A percentile compares a stretch with the other conserved stretches of the same genome.
These are phyloP conservation scores for Tryphoninae sp. DNA, from an alignment of 2,888 invertebrate species.

Conservation along the genomic window DNA sequence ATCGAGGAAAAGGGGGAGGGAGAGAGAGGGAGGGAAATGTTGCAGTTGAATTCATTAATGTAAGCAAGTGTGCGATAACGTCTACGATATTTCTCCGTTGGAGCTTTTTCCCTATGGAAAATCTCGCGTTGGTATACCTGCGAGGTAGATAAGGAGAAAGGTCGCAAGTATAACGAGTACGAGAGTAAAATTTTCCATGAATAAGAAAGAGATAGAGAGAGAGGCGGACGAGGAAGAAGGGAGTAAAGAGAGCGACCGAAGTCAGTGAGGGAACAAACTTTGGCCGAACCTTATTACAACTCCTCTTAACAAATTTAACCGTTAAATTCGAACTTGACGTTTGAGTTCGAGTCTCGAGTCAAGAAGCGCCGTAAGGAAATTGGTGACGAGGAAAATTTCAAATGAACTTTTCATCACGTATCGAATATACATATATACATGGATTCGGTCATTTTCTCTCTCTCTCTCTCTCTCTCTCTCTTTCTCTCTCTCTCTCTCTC, in stretches of 20 bases:
- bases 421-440: conserved; percentile 6
- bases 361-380: conserved; percentile 28
- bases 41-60: conserved; percentile 39
- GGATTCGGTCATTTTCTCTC: not conserved
- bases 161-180: conserved; percentile 12
- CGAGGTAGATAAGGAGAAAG: conserved; percentile 26
- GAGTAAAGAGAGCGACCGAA: conserved; percentile 46
- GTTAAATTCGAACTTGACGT: conserved; percentile 75
- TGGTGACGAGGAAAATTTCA: conserved; percentile 48
- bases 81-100: conserved; percentile 21
- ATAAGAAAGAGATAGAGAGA: conserved; percentile 50
- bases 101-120: conserved; percentile 11
- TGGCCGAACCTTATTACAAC: conserved; percentile 76
- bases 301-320: conserved; percentile 78
- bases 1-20: conserved; percentile 2
- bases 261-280: conserved; percentile 73
- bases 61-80: conserved; percentile 39
- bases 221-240: conserved; percentile 7
- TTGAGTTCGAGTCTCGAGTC: conserved; percentile 72
- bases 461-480: no score
- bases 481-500: no score
- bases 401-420: conserved; percentile 55
- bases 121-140: conserved; percentile 31
- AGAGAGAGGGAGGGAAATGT: conserved; percentile 34
- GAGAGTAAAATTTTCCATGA: conserved; percentile 46